Evolutionary conservation across 1,140 invertebrate species (phyloP), one percentile per base, ranked within the genome.

Genomic region (Onthophagus taurus): DNA sequence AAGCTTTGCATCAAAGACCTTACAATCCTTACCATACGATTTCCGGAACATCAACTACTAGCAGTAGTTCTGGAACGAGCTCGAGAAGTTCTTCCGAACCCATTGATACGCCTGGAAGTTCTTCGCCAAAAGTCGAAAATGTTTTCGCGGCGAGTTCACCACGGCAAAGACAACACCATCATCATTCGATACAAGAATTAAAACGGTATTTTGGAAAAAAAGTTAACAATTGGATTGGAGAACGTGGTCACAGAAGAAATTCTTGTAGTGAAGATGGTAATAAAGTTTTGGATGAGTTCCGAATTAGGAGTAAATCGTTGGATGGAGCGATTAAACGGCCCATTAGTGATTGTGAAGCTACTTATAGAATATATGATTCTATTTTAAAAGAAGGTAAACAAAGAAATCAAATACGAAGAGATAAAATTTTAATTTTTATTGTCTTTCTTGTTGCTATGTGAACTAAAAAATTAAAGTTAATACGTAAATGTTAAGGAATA

Each of bases 361-460:
- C 84, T 7, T 89, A 89, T 59, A 73, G 77, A 57, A 87, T 89
- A 52, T 89, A 80, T 57, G 83, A 89, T 50, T 72, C 72, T 35
- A 89, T 89, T 48, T 66, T 89, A 1, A 72, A 72, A 69, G 81
- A 88, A 84, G 85, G 85, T 85, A 76, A n/a, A n/a, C n/a, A n/a
- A n/a, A n/a, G n/a, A n/a, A n/a, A n/a, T n/a, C n/a, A n/a, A n/a
- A n/a, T n/a, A n/a, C n/a, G n/a, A n/a, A n/a, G n/a, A n/a, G n/a
- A n/a, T n/a, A n/a, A n/a, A n/a, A n/a, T n/a, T n/a, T n/a, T n/a
- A n/a, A n/a, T n/a, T n/a, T n/a, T n/a, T n/a, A n/a, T n/a, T n/a
- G n/a, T n/a, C n/a, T n/a, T n/a, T n/a, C n/a, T n/a, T n/a, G n/a
- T n/a, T n/a, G n/a, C n/a, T n/a, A n/a, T n/a, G n/a, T n/a, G n/a